phyloP scores from a whole-genome alignment of 1,140 invertebrate species.

The Tetragnatha versicolor region DNA sequence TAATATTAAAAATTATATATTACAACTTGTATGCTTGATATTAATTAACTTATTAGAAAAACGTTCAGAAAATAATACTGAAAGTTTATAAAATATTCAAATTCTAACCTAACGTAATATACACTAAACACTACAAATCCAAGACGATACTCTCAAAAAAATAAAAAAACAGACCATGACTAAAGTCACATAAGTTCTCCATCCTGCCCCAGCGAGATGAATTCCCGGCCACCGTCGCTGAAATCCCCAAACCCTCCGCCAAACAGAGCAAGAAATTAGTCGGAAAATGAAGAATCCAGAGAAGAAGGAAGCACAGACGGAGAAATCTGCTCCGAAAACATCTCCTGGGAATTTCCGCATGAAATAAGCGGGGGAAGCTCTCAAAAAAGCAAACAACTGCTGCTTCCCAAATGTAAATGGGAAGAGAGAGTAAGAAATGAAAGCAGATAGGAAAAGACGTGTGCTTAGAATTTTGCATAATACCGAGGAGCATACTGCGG shows the following conservation, averaged over 20 bases:
- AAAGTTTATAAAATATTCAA: too few species aligned
- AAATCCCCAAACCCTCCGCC: background rate
- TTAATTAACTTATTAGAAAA: too few species aligned
- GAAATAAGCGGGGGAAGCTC: background rate
- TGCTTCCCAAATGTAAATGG: conserved; percentile 37
- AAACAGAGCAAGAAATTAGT: conserved; percentile 10
- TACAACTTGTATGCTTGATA: too few species aligned
- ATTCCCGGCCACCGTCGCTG: background rate
- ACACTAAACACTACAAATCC: background rate
- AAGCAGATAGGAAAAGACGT: background rate
- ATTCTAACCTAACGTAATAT: too few species aligned
- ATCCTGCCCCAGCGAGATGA: background rate
- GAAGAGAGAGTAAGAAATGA: too few species aligned
- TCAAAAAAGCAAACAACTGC: background rate
- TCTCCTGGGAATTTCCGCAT: background rate
- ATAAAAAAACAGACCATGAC: background rate
- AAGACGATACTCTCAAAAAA: background rate
- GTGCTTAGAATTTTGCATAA: conserved; percentile 26
- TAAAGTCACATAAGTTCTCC: background rate
- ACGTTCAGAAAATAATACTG: too few species aligned
- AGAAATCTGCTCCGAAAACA: background rate
- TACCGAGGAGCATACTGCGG: conserved; percentile 5
- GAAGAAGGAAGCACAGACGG: background rate
- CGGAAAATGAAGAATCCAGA: background rate
- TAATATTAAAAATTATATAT: too few species aligned